Conservation (phyloP, 2,888 invertebrate species). For the Archaeoteleia sp. region DNA sequence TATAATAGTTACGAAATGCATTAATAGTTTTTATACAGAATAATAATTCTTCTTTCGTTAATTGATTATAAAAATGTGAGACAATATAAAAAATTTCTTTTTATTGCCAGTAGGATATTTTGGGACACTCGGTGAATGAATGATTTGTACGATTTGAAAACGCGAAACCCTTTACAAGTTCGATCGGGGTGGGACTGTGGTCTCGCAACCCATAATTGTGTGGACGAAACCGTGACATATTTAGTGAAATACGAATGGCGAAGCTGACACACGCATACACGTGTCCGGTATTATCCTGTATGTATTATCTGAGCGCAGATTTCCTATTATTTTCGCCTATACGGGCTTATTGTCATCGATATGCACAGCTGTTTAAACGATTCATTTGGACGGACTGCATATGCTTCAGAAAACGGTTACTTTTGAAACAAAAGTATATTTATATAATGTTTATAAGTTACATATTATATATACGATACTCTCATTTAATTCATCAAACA, state of each 20-base stretch:
- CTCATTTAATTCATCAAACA: too few relatives aligned
- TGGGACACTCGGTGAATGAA: slow-evolving; percentile 7
- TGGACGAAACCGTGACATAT: slow-evolving; percentile 43
- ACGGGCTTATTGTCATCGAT: slow-evolving; percentile 35
- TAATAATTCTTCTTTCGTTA: too few relatives aligned
- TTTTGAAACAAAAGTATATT: background rate
- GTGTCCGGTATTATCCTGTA: slow-evolving; percentile 40
- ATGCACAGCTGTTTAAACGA: slow-evolving; percentile 42
- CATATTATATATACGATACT: too few relatives aligned
- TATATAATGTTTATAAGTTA: too few relatives aligned
- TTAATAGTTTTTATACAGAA: background rate
- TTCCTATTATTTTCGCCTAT: slow-evolving; percentile 45
- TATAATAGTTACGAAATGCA: too few relatives aligned
- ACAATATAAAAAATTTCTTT: too few relatives aligned
- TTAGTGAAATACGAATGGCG: slow-evolving; percentile 35
- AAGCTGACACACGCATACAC: slow-evolving; percentile 42
- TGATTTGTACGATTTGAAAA: slow-evolving; percentile 30
- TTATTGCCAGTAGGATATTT: background rate
- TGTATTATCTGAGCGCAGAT: slow-evolving; percentile 36
- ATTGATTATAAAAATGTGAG: too few relatives aligned
- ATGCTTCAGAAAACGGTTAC: slow-evolving; percentile 16
- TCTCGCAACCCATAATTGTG: slow-evolving; percentile 52
- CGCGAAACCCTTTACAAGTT: slow-evolving; percentile 44
- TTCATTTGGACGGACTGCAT: slow-evolving; percentile 22
- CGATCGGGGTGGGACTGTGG: slow-evolving; percentile 46